Conservation (phyloP, 2,888 invertebrate species). For the Phyllotreta striolata region DNA sequence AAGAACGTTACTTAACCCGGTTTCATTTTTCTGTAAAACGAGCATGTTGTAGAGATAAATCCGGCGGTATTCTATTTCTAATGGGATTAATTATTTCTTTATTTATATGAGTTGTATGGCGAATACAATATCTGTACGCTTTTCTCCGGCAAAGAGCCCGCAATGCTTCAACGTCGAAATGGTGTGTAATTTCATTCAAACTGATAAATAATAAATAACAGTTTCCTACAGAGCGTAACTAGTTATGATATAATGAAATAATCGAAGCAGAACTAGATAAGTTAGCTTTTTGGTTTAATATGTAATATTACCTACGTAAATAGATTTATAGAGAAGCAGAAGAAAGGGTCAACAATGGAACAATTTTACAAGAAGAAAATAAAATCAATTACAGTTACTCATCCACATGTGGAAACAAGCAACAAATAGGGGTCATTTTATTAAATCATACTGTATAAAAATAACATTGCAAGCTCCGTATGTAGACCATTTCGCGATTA, state of each 20-base stretch:
- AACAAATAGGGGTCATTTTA: no score
- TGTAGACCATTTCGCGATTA: no score
- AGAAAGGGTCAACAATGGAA: no score
- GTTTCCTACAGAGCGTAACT: constrained; percentile 40
- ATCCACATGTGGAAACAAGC: no score
- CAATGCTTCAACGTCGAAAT: constrained; percentile 19
- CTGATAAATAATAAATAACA: constrained; percentile 37
- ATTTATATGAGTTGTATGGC: no score
- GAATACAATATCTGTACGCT: no score
- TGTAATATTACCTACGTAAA: constrained; percentile 2
- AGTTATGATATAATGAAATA: constrained; percentile 37
- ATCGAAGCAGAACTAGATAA: constrained; percentile 43
- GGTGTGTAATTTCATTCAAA: constrained; percentile 35
- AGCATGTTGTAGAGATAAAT: neutral
- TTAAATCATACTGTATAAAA: no score
- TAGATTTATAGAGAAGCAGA: neutral
- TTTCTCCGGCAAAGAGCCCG: constrained; percentile 1
- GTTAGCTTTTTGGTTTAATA: constrained; percentile 5
- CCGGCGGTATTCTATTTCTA: constrained; percentile 12
- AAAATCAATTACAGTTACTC: no score
- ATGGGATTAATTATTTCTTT: no score
- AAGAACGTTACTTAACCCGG: constrained; percentile 6
- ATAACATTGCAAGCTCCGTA: no score
- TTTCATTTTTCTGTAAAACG: constrained; percentile 15
- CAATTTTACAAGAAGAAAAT: no score